Evolutionary conservation across 1,140 invertebrate species (phyloP).

Genomic region (Neuroterus valhalla): DNA sequence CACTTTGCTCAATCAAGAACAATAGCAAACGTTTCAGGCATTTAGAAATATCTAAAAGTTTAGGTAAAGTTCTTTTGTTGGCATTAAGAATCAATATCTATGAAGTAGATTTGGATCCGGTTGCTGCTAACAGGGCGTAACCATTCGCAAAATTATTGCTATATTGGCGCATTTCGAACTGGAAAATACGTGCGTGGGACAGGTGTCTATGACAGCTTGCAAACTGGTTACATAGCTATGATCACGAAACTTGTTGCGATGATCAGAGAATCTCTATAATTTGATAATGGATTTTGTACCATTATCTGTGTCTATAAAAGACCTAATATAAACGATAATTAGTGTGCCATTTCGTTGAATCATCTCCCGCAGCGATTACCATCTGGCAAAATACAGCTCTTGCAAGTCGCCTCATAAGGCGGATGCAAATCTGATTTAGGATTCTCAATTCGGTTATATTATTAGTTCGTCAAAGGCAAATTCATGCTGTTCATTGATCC

Average conservation of each 20-base stretch:
- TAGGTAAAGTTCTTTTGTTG: conserved; percentile 4
- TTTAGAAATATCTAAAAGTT: neutral
- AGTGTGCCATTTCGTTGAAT: too few species aligned
- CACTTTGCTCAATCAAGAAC: too few species aligned
- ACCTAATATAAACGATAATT: too few species aligned
- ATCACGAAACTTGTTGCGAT: neutral
- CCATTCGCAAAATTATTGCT: neutral
- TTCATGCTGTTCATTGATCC: neutral
- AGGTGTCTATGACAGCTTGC: conserved; percentile 23
- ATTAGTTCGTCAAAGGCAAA: neutral
- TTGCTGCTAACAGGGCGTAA: conserved; percentile 24
- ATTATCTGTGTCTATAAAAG: too few species aligned
- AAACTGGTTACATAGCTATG: conserved; percentile 22
- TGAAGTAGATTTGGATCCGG: conserved; percentile 17
- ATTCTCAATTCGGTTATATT: neutral
- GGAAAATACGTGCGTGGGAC: conserved; percentile 8
- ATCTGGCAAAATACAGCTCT: too few species aligned
- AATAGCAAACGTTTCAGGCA: too few species aligned
- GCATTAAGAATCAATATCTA: conserved; percentile 14
- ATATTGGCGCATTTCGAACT: conserved; percentile 15
- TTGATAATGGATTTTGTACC: too few species aligned
- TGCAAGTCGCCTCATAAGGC: too few species aligned
- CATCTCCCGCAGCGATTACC: too few species aligned
- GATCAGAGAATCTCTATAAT: too few species aligned
- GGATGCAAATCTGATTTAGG: too few species aligned